phyloP scores from a whole-genome alignment of 2,888 invertebrate genomes.

The Spialia ferax region DNA sequence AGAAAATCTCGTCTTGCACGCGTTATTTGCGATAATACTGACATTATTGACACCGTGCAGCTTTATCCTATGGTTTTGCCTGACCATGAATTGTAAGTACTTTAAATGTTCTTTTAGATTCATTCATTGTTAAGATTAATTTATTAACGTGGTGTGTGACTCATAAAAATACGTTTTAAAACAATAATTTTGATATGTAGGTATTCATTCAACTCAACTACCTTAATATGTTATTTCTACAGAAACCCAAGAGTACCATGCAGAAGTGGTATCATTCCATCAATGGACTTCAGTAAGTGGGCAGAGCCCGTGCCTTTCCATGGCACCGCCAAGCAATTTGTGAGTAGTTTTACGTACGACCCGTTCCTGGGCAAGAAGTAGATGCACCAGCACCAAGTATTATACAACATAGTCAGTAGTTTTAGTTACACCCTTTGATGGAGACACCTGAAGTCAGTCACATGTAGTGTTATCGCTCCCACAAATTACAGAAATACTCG shows the following conservation, averaged over 20 bases:
- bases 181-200: too few species aligned
- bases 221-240: slow-evolving; percentile 61
- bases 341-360: slow-evolving; percentile 88
- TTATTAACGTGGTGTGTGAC: too few species aligned
- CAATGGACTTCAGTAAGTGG: slow-evolving; percentile 96
- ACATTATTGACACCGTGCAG: slow-evolving; percentile 96
- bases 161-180: too few species aligned
- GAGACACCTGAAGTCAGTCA: slow-evolving; percentile 18
- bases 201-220: too few species aligned
- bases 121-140: too few species aligned
- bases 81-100: slow-evolving; percentile 96
- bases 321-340: slow-evolving; percentile 85
- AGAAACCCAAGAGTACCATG: slow-evolving; percentile 98
- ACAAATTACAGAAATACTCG: background rate
- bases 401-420: slow-evolving; percentile 57
- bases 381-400: slow-evolving; percentile 61
- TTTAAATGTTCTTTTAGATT: too few species aligned
- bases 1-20: slow-evolving; percentile 93
- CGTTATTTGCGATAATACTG: slow-evolving; percentile 96
- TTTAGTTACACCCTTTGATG: slow-evolving; percentile 30
- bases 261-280: slow-evolving; percentile 94
- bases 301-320: slow-evolving; percentile 89
- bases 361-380: slow-evolving; percentile 80
- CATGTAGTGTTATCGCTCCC: slow-evolving; percentile 8
- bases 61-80: slow-evolving; percentile 97